Conservation (phyloP, 2,113 vertebrate species). For the Epinephelus moara region DNA sequence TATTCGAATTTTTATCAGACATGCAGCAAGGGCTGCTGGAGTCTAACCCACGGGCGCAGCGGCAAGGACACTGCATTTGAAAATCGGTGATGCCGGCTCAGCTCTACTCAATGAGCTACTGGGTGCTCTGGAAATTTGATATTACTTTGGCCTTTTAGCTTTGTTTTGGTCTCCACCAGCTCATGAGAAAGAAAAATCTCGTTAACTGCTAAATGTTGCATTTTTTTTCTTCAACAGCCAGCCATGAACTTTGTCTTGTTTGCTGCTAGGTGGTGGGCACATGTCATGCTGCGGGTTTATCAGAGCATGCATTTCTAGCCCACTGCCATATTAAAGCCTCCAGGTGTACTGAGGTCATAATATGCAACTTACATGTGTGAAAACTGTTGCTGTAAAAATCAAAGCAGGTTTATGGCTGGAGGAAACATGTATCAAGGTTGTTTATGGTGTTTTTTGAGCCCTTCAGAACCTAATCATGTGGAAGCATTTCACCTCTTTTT, state of each 20-base stretch:
- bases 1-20: too few species aligned
- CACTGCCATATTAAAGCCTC: too few species aligned
- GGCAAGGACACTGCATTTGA: too few species aligned
- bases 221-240: background rate
- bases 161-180: background rate
- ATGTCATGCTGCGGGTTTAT: background rate
- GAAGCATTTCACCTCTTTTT: background rate
- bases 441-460: background rate
- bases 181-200: too few species aligned
- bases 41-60: too few species aligned
- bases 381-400: background rate
- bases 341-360: too few species aligned
- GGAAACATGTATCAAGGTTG: background rate
- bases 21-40: too few species aligned
- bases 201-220: background rate
- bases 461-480: background rate
- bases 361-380: background rate
- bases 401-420: background rate
- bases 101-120: too few species aligned
- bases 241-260: background rate
- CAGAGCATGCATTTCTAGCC: background rate
- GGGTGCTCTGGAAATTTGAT: too few species aligned
- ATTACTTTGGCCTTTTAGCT: background rate
- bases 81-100: too few species aligned
- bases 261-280: background rate